Evolutionary conservation across 2,888 invertebrate genomes (phyloP).

Genomic region (Oeneis ivallda): DNA sequence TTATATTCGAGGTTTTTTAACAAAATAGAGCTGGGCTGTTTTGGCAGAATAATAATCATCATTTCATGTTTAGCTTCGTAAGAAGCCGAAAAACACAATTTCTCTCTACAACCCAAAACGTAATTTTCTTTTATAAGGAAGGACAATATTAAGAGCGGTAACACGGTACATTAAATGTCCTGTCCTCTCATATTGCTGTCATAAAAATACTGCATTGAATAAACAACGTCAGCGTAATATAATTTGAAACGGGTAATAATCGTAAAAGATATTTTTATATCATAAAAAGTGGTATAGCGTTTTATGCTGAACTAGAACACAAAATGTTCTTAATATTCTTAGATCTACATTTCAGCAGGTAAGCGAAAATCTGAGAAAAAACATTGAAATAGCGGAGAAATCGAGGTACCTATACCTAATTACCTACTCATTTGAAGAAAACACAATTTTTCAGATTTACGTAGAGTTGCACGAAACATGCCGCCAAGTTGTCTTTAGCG

Average conservation of each 20-base stretch:
- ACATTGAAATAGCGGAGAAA: not conserved
- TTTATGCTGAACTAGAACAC: slow-evolving; percentile 4
- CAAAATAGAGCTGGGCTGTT: too few species aligned
- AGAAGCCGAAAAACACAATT: slow-evolving; percentile 11
- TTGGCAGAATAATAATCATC: slow-evolving; percentile 1
- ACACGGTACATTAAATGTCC: slow-evolving; percentile 42
- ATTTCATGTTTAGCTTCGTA: not conserved
- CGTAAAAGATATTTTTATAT: slow-evolving; percentile 28
- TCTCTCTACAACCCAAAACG: slow-evolving; percentile 18
- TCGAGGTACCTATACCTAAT: too few species aligned
- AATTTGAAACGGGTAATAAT: slow-evolving; percentile 25
- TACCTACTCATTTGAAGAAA: too few species aligned
- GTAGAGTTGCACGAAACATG: too few species aligned
- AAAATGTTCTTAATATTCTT: not conserved
- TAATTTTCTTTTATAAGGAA: slow-evolving; percentile 38
- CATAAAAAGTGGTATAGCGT: slow-evolving; percentile 8
- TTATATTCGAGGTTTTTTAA: not conserved
- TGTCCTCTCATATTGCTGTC: slow-evolving; percentile 36
- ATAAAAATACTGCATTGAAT: slow-evolving; percentile 42
- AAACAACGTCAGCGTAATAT: slow-evolving; percentile 32
- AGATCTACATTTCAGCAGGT: not conserved
- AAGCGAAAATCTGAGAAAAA: not conserved
- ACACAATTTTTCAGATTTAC: too few species aligned
- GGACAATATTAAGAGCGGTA: slow-evolving; percentile 38
- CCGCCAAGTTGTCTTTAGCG: too few species aligned